These are phyloP conservation scores for Pseudoatta argentina DNA, from an alignment of 1,140 invertebrate genomes.

Conservation along the genomic window DNA sequence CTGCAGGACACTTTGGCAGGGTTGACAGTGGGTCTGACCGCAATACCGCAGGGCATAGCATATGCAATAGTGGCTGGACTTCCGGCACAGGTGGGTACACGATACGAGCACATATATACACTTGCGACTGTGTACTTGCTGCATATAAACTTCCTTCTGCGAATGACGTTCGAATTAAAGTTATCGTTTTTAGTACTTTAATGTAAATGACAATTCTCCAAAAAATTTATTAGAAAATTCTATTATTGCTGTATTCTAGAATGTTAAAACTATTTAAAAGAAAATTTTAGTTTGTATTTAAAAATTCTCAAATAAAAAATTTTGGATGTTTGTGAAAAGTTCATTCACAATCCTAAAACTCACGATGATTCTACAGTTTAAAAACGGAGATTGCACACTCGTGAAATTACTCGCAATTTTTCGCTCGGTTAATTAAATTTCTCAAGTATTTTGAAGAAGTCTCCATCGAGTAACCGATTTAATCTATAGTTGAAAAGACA, in stretches of 20 bases:
- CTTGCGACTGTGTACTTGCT: constrained; percentile 13
- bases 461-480: neutral
- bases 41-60: constrained; percentile 90
- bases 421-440: constrained; percentile 30
- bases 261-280: neutral
- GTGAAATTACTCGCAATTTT: neutral
- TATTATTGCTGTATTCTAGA: neutral
- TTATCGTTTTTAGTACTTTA: constrained; percentile 6
- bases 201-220: neutral
- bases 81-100: constrained; percentile 86
- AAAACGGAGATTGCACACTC: neutral
- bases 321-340: neutral
- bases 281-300: neutral
- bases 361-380: neutral
- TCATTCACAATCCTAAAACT: neutral
- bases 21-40: constrained; percentile 89
- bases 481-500: constrained; percentile 38
- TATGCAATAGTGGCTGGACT: constrained; percentile 89
- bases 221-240: neutral
- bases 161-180: constrained; percentile 2
- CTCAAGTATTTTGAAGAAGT: constrained; percentile 23
- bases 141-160: neutral
- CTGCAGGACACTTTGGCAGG: constrained; percentile 88
- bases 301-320: neutral
- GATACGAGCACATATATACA: neutral